Conservation (phyloP, 2,888 invertebrate species). For the Drosophila setosimentum region DNA sequence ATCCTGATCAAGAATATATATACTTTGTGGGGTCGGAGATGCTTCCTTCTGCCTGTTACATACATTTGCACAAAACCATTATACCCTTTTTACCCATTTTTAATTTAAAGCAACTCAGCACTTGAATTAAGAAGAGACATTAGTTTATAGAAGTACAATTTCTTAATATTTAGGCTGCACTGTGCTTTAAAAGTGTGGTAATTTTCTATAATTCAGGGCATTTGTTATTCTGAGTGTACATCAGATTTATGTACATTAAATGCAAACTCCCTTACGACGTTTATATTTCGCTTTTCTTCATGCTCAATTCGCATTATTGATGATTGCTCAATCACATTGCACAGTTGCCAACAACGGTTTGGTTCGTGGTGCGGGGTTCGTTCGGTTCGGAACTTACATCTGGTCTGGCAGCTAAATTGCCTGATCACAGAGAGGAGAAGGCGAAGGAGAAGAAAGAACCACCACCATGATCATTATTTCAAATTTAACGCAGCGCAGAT, state of each 20-base stretch:
- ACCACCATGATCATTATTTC: conserved; percentile 73
- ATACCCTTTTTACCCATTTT: too few species aligned
- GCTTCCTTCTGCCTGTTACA: too few species aligned
- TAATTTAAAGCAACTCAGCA: neutral
- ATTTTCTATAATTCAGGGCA: neutral
- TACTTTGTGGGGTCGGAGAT: too few species aligned
- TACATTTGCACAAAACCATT: too few species aligned
- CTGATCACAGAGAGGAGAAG: neutral
- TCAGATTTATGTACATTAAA: neutral
- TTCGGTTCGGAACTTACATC: neutral
- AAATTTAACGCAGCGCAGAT: conserved; percentile 62
- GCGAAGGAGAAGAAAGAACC: neutral
- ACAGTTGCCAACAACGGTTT: conserved; percentile 5
- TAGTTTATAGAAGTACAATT: neutral
- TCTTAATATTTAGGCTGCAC: neutral
- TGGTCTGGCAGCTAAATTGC: conserved; percentile 49
- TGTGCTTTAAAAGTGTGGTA: neutral
- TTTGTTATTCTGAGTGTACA: neutral
- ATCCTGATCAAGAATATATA: too few species aligned
- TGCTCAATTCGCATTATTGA: conserved; percentile 65
- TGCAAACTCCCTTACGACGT: neutral
- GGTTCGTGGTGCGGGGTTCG: conserved; percentile 9
- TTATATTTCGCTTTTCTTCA: conserved; percentile 51
- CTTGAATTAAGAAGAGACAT: neutral
- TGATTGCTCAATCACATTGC: conserved; percentile 71